Conservation (phyloP, 2,113 vertebrate species). For the Hymenochirus boettgeri region DNA sequence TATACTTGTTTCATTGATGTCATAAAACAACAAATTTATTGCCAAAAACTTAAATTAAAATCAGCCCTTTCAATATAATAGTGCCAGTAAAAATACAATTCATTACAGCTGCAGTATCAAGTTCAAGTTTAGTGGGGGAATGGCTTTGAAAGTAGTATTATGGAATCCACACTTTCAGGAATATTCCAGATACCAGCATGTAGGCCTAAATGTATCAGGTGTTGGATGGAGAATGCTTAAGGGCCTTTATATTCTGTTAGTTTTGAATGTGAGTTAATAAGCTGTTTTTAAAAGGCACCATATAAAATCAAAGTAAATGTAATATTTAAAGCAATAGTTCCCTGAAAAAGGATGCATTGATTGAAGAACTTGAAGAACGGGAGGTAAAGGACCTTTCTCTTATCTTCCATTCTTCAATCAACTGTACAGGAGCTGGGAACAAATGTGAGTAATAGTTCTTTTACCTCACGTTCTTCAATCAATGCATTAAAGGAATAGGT, state of each 20-base stretch:
- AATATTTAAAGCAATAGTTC: too few relatives aligned
- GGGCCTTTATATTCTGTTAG: neutral
- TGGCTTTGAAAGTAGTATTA: conserved; percentile 15
- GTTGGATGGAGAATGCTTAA: neutral
- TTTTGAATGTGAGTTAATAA: neutral
- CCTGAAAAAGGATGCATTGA: too few relatives aligned
- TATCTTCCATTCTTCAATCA: too few relatives aligned
- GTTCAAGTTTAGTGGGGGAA: conserved; percentile 17
- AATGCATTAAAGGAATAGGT: too few relatives aligned
- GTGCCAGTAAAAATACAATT: conserved; percentile 41
- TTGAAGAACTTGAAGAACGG: too few relatives aligned
- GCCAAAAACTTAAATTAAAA: conserved; percentile 42
- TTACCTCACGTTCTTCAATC: too few relatives aligned
- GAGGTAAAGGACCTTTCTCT: too few relatives aligned
- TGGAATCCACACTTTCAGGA: conserved; percentile 16
- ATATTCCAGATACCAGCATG: neutral
- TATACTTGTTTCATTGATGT: conserved; percentile 46
- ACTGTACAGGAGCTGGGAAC: too few relatives aligned
- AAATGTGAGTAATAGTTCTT: too few relatives aligned
- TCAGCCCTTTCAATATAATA: conserved; percentile 30
- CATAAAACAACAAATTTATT: conserved; percentile 19
- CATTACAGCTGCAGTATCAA: conserved; percentile 34
- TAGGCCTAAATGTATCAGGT: neutral
- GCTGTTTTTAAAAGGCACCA: too few relatives aligned
- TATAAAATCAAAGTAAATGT: too few relatives aligned